These are phyloP conservation scores for Passer domesticus DNA, from an alignment of 2,113 vertebrate species.

Conservation along the genomic window DNA sequence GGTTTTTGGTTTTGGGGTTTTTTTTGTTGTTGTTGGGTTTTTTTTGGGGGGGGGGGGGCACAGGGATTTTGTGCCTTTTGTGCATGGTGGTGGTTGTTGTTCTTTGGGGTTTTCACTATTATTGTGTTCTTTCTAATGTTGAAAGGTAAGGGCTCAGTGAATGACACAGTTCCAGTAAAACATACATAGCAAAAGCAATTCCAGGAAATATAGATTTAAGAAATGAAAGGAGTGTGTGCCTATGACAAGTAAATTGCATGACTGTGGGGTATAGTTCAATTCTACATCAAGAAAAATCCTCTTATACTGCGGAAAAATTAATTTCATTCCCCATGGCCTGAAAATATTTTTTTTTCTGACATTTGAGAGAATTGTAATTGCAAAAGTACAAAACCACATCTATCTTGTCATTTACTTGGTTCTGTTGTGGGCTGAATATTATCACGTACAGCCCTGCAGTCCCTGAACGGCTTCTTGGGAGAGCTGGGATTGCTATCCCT, in stretches of 20 bases:
- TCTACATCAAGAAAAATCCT: not conserved
- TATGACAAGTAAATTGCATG: conserved; percentile 27
- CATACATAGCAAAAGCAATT: conserved; percentile 11
- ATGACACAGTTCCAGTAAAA: conserved; percentile 2
- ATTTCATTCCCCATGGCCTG: not conserved
- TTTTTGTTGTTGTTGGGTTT: not conserved
- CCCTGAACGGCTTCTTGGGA: not conserved
- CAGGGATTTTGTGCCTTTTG: too few species aligned
- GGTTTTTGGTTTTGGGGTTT: not conserved
- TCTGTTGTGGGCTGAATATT: not conserved
- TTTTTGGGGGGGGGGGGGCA: rapidly evolving
- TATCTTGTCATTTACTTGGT: not conserved
- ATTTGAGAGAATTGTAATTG: not conserved
- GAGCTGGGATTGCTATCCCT: not conserved
- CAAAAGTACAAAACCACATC: not conserved
- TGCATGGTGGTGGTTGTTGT: not conserved
- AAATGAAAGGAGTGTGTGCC: not conserved
- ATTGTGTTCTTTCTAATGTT: not conserved
- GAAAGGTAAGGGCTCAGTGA: not conserved
- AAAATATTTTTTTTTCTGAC: not conserved
- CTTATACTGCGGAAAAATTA: not conserved
- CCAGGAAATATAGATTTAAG: conserved; percentile 3
- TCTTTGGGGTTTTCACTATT: not conserved
- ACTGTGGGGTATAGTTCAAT: conserved; percentile 17
- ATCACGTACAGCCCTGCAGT: rapidly evolving